Percentiles rank a stretch among this genome's conserved stretches.
These are phyloP conservation scores for Eremophila alpestris DNA, from an alignment of 2,797 vertebrate genomes.

Conservation along the genomic window DNA sequence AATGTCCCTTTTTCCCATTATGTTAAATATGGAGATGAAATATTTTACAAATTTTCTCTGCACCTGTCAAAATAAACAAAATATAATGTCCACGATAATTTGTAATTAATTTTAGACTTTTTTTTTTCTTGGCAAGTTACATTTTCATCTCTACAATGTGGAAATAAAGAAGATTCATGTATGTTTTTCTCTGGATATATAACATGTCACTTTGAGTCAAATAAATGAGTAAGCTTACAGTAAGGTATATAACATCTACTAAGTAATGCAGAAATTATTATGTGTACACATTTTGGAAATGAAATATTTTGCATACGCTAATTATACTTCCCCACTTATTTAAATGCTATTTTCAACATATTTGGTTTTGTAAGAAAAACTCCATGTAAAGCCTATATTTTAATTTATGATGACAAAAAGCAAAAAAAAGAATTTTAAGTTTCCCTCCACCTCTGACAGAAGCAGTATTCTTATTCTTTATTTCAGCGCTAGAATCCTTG, in stretches of 20 bases:
- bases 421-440: not conserved
- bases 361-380: not conserved
- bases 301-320: not conserved
- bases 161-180: slow-evolving; percentile 26
- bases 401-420: not conserved
- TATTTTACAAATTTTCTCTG: slow-evolving; percentile 38
- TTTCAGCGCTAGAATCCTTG: not conserved
- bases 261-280: not conserved
- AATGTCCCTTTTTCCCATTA: slow-evolving; percentile 33
- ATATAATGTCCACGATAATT: slow-evolving; percentile 50
- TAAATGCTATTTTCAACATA: not conserved
- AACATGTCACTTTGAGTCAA: not conserved
- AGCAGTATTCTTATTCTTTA: not conserved
- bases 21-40: slow-evolving; percentile 3
- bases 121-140: not conserved
- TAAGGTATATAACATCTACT: not conserved
- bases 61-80: slow-evolving; percentile 51
- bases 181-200: not conserved
- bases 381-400: not conserved
- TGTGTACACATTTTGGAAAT: not conserved
- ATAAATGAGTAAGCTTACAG: not conserved
- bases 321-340: not conserved
- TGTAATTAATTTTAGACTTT: slow-evolving; percentile 43
- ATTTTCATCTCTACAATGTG: not conserved
- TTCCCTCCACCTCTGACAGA: not conserved